Percentiles rank a stretch among this genome's conserved stretches.
These are phyloP conservation scores for Thalassophryne amazonica DNA, from an alignment of 2,797 vertebrate species.

Conservation along the genomic window DNA sequence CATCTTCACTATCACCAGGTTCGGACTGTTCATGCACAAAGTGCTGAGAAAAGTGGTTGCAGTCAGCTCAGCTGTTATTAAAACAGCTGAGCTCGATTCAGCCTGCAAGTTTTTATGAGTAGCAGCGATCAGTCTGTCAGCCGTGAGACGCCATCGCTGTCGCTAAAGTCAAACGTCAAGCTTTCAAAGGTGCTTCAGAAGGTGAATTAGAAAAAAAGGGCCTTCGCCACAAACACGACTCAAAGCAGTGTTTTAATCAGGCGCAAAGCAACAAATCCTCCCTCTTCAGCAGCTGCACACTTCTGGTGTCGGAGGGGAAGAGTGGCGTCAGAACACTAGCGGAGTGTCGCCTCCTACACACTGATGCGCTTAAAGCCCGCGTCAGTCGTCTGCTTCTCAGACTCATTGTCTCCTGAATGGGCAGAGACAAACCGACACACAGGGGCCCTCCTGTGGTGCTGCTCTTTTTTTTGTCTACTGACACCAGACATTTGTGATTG, in stretches of 20 bases:
- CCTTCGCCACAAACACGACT: slow-evolving; percentile 51
- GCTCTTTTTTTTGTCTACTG: slow-evolving; percentile 58
- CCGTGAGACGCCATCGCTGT: slow-evolving; percentile 8
- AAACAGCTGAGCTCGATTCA: too few species aligned
- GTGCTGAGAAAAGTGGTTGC: too few species aligned
- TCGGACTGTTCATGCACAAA: not conserved
- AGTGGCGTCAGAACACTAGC: slow-evolving; percentile 65
- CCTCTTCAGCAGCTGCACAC: slow-evolving; percentile 66
- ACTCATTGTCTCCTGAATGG: slow-evolving; percentile 72
- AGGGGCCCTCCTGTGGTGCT: slow-evolving; percentile 43
- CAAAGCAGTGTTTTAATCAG: slow-evolving; percentile 77
- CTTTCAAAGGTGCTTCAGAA: slow-evolving; percentile 54
- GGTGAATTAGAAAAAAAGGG: slow-evolving; percentile 66
- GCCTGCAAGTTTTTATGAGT: too few species aligned
- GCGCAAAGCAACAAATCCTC: slow-evolving; percentile 74
- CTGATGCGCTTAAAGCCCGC: slow-evolving; percentile 67
- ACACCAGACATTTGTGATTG: slow-evolving; percentile 18
- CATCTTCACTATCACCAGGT: slow-evolving; percentile 21
- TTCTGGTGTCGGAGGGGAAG: slow-evolving; percentile 70
- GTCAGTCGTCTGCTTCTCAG: slow-evolving; percentile 65
- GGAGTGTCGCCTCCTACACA: slow-evolving; percentile 65
- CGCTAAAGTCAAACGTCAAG: slow-evolving; percentile 57
- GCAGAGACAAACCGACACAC: slow-evolving; percentile 26
- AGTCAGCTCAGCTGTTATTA: too few species aligned
- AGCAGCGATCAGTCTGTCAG: too few species aligned